These are phyloP conservation scores for Balanococcus diminutus DNA, from an alignment of 2,888 invertebrate species.

Conservation along the genomic window DNA sequence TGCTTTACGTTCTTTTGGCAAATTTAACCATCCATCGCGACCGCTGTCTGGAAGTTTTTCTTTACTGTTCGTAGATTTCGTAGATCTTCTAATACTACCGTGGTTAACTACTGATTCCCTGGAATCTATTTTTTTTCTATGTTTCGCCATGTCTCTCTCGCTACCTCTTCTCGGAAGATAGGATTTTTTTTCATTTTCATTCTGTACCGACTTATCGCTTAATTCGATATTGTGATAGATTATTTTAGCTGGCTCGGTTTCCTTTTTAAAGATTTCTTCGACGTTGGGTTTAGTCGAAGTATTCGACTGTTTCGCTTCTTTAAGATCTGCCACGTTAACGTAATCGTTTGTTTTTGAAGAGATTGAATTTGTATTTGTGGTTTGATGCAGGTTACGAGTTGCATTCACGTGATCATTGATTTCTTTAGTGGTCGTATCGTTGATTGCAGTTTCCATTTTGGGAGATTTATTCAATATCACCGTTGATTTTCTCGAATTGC, in stretches of 20 bases:
- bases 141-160: not conserved
- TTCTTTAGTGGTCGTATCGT: not conserved
- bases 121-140: not conserved
- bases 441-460: not conserved
- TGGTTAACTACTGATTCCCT: not conserved
- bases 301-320: not conserved
- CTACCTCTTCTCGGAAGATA: not conserved
- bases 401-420: not conserved
- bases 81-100: not conserved
- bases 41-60: slow-evolving; percentile 56
- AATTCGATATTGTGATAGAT: slow-evolving; percentile 30
- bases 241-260: not conserved
- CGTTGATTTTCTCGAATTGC: not conserved
- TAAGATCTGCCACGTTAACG: not conserved
- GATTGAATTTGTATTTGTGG: not conserved
- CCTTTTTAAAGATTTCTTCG: not conserved
- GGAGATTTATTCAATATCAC: slow-evolving; percentile 15
- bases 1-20: slow-evolving; percentile 57
- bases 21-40: slow-evolving; percentile 58
- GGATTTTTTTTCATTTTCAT: not conserved
- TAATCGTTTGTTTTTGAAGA: not conserved
- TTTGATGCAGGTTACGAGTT: not conserved
- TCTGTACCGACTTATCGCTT: not conserved
- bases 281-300: not conserved
- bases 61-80: not conserved